phyloP scores from a whole-genome alignment of 2,888 invertebrate genomes.

The Ornithoptera alexandrae region DNA sequence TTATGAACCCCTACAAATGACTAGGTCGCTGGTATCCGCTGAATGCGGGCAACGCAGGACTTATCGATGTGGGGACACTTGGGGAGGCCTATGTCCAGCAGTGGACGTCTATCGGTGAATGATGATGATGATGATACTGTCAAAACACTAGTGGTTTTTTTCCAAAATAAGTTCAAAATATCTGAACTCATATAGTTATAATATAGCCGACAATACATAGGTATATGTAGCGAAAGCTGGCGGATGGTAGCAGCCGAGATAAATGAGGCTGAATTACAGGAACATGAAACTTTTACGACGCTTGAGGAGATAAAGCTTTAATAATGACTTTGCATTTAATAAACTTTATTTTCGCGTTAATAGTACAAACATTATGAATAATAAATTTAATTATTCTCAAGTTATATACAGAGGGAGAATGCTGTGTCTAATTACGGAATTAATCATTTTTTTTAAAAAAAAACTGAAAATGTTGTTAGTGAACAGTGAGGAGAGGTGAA shows the following conservation, averaged over 20 bases:
- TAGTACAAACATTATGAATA: not conserved
- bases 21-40: no score
- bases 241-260: slow-evolving; percentile 28
- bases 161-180: no score
- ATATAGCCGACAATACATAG: not conserved
- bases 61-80: no score
- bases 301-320: slow-evolving; percentile 28
- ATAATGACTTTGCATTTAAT: slow-evolving; percentile 29
- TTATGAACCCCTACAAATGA: no score
- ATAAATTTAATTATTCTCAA: not conserved
- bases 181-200: slow-evolving; percentile 15
- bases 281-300: slow-evolving; percentile 31
- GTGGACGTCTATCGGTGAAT: no score
- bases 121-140: no score
- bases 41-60: no score
- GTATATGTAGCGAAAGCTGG: slow-evolving; percentile 20
- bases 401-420: not conserved
- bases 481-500: no score
- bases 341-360: slow-evolving; percentile 14
- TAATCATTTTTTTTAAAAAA: no score
- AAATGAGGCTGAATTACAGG: slow-evolving; percentile 28
- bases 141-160: not conserved
- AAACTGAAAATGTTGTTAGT: no score
- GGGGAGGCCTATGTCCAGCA: no score
- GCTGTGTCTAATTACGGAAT: no score